These are phyloP conservation scores for Muscicapa striata DNA, from an alignment of 2,797 vertebrate species.

Conservation along the genomic window DNA sequence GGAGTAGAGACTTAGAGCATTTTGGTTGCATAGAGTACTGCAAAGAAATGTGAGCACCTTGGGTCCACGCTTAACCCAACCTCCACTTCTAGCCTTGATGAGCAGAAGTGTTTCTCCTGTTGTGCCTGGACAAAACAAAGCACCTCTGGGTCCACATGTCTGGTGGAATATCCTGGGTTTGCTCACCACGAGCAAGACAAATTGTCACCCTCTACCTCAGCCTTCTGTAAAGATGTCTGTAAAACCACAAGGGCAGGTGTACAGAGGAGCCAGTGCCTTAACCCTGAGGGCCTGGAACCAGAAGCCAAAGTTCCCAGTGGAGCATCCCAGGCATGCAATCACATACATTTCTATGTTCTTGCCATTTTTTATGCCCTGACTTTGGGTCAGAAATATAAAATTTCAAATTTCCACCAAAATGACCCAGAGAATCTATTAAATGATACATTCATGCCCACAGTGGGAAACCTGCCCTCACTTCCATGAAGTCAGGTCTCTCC, in stretches of 20 bases:
- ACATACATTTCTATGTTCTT: neutral
- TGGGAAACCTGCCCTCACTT: neutral
- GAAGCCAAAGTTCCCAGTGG: neutral
- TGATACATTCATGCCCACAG: accelerated
- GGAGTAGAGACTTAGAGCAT: neutral
- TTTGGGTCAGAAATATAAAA: neutral
- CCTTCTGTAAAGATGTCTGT: neutral
- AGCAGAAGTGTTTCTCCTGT: neutral
- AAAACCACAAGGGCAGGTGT: accelerated
- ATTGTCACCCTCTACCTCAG: neutral
- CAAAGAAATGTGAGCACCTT: neutral
- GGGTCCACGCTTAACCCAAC: neutral
- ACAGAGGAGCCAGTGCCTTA: accelerated
- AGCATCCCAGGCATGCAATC: neutral
- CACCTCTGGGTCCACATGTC: neutral
- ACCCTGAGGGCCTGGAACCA: neutral
- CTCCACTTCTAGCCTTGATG: neutral
- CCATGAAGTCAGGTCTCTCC: neutral
- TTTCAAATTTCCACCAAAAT: neutral
- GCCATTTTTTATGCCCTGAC: neutral
- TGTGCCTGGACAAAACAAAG: neutral
- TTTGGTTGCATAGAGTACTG: neutral
- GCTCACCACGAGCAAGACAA: neutral
- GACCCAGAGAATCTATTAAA: neutral
- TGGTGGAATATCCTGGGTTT: neutral